phyloP scores from a whole-genome alignment of 2,113 vertebrate genomes.

The Zootoca vivipara region DNA sequence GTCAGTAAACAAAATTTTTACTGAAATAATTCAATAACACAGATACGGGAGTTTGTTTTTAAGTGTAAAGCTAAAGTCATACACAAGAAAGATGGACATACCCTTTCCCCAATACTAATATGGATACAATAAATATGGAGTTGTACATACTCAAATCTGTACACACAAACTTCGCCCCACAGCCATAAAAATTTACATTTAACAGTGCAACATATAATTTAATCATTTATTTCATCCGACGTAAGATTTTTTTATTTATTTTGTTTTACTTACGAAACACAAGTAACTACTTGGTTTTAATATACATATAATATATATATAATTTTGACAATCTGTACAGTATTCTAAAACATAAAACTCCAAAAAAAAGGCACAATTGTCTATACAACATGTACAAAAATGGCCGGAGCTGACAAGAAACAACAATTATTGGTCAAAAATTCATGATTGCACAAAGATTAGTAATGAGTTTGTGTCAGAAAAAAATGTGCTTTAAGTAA shows the following conservation, averaged over 20 bases:
- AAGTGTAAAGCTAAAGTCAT: slow-evolving; percentile 94
- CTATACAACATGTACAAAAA: slow-evolving; percentile 99
- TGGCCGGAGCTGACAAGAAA: slow-evolving; percentile 87
- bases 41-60: slow-evolving; percentile 85
- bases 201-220: slow-evolving; percentile 96
- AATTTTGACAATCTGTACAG: slow-evolving; percentile 93
- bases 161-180: slow-evolving; percentile 93
- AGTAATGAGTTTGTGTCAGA: slow-evolving; percentile 89
- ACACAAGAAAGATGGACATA: slow-evolving; percentile 88
- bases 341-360: slow-evolving; percentile 93
- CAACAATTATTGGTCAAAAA: slow-evolving; percentile 92
- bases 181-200: slow-evolving; percentile 96
- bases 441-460: slow-evolving; percentile 96
- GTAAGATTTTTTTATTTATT: slow-evolving; percentile 70
- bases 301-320: slow-evolving; percentile 85
- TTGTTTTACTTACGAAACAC: slow-evolving; percentile 85
- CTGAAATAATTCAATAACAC: slow-evolving; percentile 94
- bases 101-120: slow-evolving; percentile 91
- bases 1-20: slow-evolving; percentile 96
- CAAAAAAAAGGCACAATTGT: slow-evolving; percentile 99
- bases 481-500: slow-evolving; percentile 95
- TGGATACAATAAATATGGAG: slow-evolving; percentile 98
- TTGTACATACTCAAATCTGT: slow-evolving; percentile 95
- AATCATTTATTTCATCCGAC: slow-evolving; percentile 86
- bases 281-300: slow-evolving; percentile 88